Conservation (phyloP, 2,113 vertebrate genomes). For the Nematolebias whitei region DNA sequence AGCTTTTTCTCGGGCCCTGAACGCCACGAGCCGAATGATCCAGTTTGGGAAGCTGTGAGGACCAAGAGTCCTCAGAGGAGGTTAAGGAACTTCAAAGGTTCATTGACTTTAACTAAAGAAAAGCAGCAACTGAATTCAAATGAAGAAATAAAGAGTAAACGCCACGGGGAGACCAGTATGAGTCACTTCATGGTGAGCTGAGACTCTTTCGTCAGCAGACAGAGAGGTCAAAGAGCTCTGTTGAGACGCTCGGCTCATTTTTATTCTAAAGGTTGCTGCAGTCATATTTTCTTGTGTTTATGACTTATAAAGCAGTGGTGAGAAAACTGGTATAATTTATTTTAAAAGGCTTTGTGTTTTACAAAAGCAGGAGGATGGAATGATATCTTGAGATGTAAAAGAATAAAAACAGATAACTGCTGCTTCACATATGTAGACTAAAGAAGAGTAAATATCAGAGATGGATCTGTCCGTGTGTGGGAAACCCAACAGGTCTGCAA, state of each 20-base stretch:
- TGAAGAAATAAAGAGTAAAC: not conserved
- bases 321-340: too few species aligned
- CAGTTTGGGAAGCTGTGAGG: not conserved
- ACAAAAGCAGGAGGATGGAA: too few species aligned
- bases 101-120: not conserved
- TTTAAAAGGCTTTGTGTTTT: too few species aligned
- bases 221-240: not conserved
- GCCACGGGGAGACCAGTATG: not conserved
- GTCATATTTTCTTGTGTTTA: not conserved
- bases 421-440: too few species aligned
- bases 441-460: too few species aligned
- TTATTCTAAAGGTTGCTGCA: not conserved
- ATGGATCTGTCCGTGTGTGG: too few species aligned
- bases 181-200: not conserved
- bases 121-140: not conserved
- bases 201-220: not conserved
- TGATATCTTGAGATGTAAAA: too few species aligned
- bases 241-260: not conserved
- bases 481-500: too few species aligned
- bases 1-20: conserved; percentile 2
- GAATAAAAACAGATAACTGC: too few species aligned
- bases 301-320: not conserved
- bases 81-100: not conserved
- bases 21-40: not conserved
- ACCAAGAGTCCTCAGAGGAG: not conserved